Base-by-base conservation (phyloP, 2,888 invertebrate genomes). In the Sinopyrophorus schimmeli region DNA sequence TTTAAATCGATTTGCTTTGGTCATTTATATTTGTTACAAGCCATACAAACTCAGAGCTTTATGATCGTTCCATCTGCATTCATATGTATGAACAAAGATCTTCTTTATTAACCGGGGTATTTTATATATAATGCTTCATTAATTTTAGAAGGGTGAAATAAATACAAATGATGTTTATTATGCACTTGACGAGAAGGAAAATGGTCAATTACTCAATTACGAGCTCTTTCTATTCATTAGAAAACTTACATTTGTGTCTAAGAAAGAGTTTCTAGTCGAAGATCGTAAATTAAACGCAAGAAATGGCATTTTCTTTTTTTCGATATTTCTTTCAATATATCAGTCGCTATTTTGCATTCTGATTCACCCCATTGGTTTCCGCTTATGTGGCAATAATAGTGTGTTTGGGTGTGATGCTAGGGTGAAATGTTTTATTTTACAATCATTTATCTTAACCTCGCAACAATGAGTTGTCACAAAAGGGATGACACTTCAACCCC, bases 381-480 rank as follows among this genome's bases (percentile, higher is more conserved):
- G 65, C 62, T 67, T 68, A 68, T 66, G 57, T 56, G 62, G 62
- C 68, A 67, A 67, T 66, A 67, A 66, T 63, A 65, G 59, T 62
- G 61, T 60, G 62, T 66, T 63, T 59, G 62, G 59, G 55, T 60
- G 60, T 55, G 56, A 54, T 55, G 59, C 58, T 58, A 52, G 62
- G 60, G 59, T 58, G 58, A 60, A 47, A 59, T 63, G 66, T 72
- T 72, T 71, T 70, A 71, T 72, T 71, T 70, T 69, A 67, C 67
- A 71, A 70, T 71, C 70, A 72, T 72, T 72, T 72, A 72, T 72
- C 72, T 72, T 71, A 65, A 65, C 65, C 68, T 69, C 67, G 63
- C 70, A 72, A 72, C 72, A 72, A 72, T 72, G 66, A 66, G 66
- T 67, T 72, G 69, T 69, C 70, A 71, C 63, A 68, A 65, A 64